Base-by-base conservation (phyloP, 2,888 invertebrate species). In the Cenopis cana region DNA sequence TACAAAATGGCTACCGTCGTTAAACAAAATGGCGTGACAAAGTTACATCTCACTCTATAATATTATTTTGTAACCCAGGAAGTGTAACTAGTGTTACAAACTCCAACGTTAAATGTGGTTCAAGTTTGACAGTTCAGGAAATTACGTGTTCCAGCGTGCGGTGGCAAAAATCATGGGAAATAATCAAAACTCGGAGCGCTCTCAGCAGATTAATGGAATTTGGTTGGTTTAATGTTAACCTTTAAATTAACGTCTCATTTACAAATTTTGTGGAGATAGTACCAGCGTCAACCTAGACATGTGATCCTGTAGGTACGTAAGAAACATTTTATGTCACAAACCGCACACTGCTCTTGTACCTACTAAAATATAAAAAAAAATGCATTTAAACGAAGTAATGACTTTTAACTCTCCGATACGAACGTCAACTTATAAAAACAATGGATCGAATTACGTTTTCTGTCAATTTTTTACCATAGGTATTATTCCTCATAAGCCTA, bases 51-150 rank as follows among this genome's bases (percentile, higher is more conserved):
- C 14, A 14, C 14, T n/a, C n/a, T 29, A 55, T 1, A 1, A 24
- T 46, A 9, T 41, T n/a, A 41, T 17, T 60, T 60, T 46, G 8
- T 46, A 29, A n/a, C 14, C 8, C 6, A 59, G 24, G 11, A 11
- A 29, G 5, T 17, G 1, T 17, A n/a, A 29, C 6, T 46, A 29
- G 29, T 11, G 24, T 46, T 61, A 12, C 46, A 50, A 49, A 33
- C 49, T 50, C 49, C 46, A 20, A 12, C n/a, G 12, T 38, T 17
- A 46, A 60, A 60, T 14, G 11, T 50, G 10, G 17, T 29, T 61
- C 29, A 60, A 49, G 17, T 46, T 60, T 29, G 49, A 50, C 49
- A 50, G 17, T 12, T 33, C 33, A 49, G 61, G 33, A 50, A 49
- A 50, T 50, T 50, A 61, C 33, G n/a, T 17, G 33, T 61, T 49